Percentiles rank a stretch among this genome's conserved stretches.
These are phyloP conservation scores for Hartigia nigra DNA, from an alignment of 2,888 invertebrate species.

Conservation along the genomic window DNA sequence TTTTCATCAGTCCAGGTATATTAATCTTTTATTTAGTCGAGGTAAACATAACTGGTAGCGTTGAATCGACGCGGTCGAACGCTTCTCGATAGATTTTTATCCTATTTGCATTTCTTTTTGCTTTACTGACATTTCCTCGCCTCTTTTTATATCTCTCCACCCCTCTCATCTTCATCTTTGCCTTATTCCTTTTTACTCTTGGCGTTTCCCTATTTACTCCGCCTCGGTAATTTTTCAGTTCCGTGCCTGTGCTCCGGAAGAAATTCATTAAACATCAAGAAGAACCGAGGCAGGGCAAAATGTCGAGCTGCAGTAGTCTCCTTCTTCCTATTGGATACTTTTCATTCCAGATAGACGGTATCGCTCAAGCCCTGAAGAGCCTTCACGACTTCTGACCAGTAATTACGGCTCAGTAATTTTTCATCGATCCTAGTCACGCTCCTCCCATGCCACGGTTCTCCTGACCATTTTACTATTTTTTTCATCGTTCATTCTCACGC, in stretches of 20 bases:
- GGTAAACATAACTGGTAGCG: not conserved
- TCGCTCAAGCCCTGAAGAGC: not conserved
- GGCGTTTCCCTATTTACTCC: not conserved
- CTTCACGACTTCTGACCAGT: not conserved
- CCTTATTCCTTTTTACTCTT: slow-evolving; percentile 4
- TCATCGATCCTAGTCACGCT: not conserved
- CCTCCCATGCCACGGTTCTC: not conserved
- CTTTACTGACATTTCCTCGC: slow-evolving; percentile 1
- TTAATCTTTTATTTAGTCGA: not conserved
- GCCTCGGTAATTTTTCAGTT: slow-evolving; percentile 22
- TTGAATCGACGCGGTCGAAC: not conserved
- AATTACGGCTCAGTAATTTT: not conserved
- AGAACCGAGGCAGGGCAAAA: not conserved
- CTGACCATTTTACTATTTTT: not conserved
- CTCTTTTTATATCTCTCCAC: not conserved
- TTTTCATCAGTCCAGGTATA: not conserved
- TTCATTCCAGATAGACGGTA: not conserved
- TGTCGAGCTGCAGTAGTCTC: not conserved
- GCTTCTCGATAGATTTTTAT: not conserved
- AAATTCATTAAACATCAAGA: slow-evolving; percentile 17
- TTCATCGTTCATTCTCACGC: not conserved
- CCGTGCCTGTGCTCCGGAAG: slow-evolving; percentile 4
- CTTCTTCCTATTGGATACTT: not conserved
- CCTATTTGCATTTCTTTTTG: not conserved
- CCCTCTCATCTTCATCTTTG: slow-evolving; percentile 16